Base-by-base conservation (phyloP, 2,888 invertebrate genomes). In the Melipona bicolor region DNA sequence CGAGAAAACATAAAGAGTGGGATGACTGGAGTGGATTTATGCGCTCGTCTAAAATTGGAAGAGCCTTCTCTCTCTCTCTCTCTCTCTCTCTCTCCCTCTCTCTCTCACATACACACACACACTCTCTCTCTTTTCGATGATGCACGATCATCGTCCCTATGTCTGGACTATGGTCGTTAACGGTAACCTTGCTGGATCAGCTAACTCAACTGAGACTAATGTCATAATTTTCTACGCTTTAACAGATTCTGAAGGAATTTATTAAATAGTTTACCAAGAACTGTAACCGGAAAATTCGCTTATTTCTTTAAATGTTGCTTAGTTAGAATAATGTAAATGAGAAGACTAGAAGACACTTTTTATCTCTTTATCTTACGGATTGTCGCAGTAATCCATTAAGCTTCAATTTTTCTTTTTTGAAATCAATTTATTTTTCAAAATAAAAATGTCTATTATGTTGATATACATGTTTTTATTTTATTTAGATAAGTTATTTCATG, bases 1-100 rank as follows among this genome's bases (percentile, higher is more conserved):
- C 68, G 70, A 79, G 68, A 62, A 64, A 76, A 83, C 72, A 59
- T n/a, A 65, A 52, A 68, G 64, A 77, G 61, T 61, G 62, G 76
- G 50, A 50, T 17, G 71, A 52, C 50, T 43, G 56, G 19, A 15
- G 52, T 32, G 24, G n/a, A 59, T 65, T 77, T 69, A 77, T 70
- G 36, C 65, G 52, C n/a, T 49, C 27, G 17, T 54, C 49, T 61
- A 78, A 78, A 67, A 61, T 59, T 67, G 54, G 54, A 71, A 69
- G 68, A 32, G 74, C 43, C 64, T 72, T 49, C 43, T 43, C 43
- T 43, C 43, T 43, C 36, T 36, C 36, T 36, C 36, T 36, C 36
- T 5, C 9, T 9, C 36, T 9, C 36, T 9, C 36, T 9, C 36
- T 49, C 36, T 9, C 43, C 9, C 43, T 9, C 36, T 36, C 6